Conservation (phyloP, 2,888 invertebrate species). For the Pomacea canaliculata region DNA sequence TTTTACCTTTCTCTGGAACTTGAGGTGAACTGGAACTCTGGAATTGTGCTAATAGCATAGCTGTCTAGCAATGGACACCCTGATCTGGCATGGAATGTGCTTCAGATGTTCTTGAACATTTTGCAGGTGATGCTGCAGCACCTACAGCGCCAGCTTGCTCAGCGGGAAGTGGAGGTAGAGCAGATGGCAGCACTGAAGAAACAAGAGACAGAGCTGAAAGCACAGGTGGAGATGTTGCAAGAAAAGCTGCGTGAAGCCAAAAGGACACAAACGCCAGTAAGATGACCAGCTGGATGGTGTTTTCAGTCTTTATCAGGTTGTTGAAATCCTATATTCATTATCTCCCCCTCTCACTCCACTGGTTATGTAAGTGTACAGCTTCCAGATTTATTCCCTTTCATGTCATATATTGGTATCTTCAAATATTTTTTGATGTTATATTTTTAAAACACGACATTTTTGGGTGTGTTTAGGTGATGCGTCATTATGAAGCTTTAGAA, state of each 20-base stretch:
- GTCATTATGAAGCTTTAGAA: constrained; percentile 64
- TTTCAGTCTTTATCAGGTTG: no score
- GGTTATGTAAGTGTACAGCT: no score
- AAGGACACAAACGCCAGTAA: constrained; percentile 62
- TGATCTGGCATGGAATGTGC: no score
- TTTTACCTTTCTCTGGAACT: no score
- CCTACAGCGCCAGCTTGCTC: constrained; percentile 58
- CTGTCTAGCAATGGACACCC: no score
- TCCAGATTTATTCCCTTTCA: no score
- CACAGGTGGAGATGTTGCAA: constrained; percentile 56
- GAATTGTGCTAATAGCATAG: no score
- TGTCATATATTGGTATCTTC: no score
- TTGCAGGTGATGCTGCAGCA: constrained; percentile 64
- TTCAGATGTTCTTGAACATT: neutral
- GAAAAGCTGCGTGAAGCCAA: constrained; percentile 63
- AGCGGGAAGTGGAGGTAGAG: constrained; percentile 54
- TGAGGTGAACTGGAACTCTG: no score
- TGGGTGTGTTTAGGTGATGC: constrained; percentile 60
- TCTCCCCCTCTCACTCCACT: no score
- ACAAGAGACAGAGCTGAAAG: constrained; percentile 56
- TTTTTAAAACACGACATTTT: neutral
- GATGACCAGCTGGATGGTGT: constrained; percentile 1
- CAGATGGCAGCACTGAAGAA: constrained; percentile 55
- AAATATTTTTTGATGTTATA: no score
- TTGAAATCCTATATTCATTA: no score